Evolutionary conservation across 2,797 vertebrate species (phyloP), one percentile per base, ranked within the genome.

Genomic region (Sebastes alutus): DNA sequence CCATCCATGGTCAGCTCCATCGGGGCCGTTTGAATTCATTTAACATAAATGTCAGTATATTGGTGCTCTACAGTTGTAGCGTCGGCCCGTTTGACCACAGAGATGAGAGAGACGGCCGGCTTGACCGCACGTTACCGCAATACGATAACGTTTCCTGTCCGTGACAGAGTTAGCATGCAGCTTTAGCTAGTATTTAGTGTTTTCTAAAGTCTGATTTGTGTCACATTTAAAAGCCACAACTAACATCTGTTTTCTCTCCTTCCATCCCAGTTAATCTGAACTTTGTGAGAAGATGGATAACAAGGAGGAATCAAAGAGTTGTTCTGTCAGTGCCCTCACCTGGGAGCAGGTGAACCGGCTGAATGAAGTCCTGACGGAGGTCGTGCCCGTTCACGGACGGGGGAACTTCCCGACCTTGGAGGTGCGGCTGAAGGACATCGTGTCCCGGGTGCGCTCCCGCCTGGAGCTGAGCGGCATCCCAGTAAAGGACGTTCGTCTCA

Each of bases 401-500:
- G 98, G 98, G 32, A 99, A 99, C 96, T 99, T 99, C 84, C 98
- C 98, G 0, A 99, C 98, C 0, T 80, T 99, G 85, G 96, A 98
- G 94, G 95, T 99, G 69, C 96, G 97, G 0, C 96, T 99, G 84
- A 98, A 97, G 87, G 98, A 99, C 88, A 98, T 99, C 0, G 96
- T 99, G 63, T 96, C 96, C 32, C 97, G 96, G 0, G 98, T 99
- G 38, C 97, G 97, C 54, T 80, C 90, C 60, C 94, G 91, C 35
- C 96, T 99, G 83, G 96, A 96, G 60, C 95, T 95, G 72, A 96
- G 96, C 0, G 97, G 96, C 74, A 97, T 99, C 72, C 65, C 65
- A 4, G 97, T 99, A 25, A 97, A 94, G 0, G 98, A 99, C 1
- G 81, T 98, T 5, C 97, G 98, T 2, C 95, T 99, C 63, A 99